Evolutionary conservation across 2,797 vertebrate genomes (phyloP).

Genomic region (Lacerta agilis): DNA sequence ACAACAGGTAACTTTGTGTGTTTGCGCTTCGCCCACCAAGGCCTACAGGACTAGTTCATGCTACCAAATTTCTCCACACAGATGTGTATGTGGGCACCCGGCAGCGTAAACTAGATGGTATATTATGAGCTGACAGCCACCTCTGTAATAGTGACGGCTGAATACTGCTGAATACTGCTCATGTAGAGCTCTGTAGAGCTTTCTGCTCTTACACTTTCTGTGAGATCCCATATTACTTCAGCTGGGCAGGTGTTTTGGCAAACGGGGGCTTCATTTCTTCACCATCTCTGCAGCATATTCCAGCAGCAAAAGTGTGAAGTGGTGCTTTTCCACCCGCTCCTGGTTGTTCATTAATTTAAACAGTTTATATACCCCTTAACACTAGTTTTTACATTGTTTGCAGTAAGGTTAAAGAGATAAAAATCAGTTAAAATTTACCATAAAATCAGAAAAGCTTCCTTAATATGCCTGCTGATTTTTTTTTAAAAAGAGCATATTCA

Average conservation of each 20-base stretch:
- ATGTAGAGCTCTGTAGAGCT: not conserved
- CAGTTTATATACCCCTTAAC: no score
- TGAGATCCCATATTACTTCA: not conserved
- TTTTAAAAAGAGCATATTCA: no score
- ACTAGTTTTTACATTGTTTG: no score
- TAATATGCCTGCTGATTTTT: no score
- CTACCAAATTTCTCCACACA: not conserved
- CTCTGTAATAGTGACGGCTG: not conserved
- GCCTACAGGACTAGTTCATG: not conserved
- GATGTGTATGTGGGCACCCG: not conserved
- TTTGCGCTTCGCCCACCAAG: not conserved
- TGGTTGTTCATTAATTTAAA: not conserved
- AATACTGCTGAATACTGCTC: not conserved
- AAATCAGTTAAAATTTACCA: no score
- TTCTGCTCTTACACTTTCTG: not conserved
- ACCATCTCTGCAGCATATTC: not conserved
- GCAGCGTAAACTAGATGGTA: not conserved
- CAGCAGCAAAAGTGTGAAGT: not conserved
- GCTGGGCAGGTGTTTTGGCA: no score
- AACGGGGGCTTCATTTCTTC: not conserved
- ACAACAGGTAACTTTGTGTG: conserved; percentile 85
- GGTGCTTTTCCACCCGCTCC: not conserved
- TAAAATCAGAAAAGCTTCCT: no score
- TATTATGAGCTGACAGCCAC: not conserved
- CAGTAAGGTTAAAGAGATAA: no score